Percentiles rank a stretch among this genome's conserved stretches.
These are phyloP conservation scores for Pogona vitticeps DNA, from an alignment of 2,113 vertebrate species.

Conservation along the genomic window DNA sequence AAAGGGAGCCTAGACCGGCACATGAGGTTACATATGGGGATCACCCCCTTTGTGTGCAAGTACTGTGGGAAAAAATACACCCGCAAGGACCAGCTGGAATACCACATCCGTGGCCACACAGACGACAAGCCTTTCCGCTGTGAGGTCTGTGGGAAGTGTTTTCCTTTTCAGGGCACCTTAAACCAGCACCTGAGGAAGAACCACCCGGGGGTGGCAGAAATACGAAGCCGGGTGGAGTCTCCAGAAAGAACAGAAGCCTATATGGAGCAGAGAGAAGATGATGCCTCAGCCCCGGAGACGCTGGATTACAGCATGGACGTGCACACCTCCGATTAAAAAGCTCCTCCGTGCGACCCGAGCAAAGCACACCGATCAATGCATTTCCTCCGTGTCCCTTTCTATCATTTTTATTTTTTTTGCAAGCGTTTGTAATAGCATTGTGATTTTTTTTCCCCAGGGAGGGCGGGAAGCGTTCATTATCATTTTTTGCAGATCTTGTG, in stretches of 20 bases:
- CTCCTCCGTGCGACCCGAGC: constrained; percentile 58
- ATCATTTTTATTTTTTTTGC: constrained; percentile 69
- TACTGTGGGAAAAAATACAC: constrained; percentile 99
- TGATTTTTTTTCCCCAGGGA: constrained; percentile 45
- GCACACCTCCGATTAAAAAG: constrained; percentile 77
- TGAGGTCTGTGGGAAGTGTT: constrained; percentile 98
- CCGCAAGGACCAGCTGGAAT: constrained; percentile 97
- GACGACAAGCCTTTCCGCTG: constrained; percentile 99
- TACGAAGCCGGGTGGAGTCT: constrained; percentile 86
- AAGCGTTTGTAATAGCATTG: constrained; percentile 59
- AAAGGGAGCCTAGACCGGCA: constrained; percentile 98
- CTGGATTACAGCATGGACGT: constrained; percentile 85
- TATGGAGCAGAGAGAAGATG: constrained; percentile 84
- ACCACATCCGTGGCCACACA: constrained; percentile 98
- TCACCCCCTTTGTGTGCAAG: constrained; percentile 98
- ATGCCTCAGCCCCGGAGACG: constrained; percentile 82
- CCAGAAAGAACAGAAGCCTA: constrained; percentile 88
- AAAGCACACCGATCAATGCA: constrained; percentile 78
- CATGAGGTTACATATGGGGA: constrained; percentile 99
- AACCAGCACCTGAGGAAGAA: constrained; percentile 99
- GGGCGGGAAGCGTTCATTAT: too few species aligned
- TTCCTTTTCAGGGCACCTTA: constrained; percentile 98
- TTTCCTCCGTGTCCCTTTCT: constrained; percentile 58
- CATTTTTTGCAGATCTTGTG: constrained; percentile 65
- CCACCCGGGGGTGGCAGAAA: constrained; percentile 86